A percentile compares a stretch with the other conserved stretches of the same genome.
Conservation (phyloP, 2,888 invertebrate species). For the Corythucha ciliata region DNA sequence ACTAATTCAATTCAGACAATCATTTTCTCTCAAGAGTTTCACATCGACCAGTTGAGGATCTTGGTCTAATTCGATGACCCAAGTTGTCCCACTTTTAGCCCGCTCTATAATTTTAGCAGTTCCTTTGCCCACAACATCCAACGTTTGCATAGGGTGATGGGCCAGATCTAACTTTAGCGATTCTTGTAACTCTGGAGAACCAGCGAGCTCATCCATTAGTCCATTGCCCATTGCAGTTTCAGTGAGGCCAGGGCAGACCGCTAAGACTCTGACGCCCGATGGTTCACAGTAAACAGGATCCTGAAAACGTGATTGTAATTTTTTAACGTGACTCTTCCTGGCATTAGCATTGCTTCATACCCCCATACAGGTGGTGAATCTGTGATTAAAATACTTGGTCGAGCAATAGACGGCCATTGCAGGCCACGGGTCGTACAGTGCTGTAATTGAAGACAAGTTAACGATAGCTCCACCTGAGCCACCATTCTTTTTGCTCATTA, state of each 20-base stretch:
- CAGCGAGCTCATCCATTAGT: not conserved
- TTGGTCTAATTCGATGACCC: constrained; percentile 26
- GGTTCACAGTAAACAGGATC: constrained; percentile 18
- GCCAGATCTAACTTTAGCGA: not conserved
- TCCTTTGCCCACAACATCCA: constrained; percentile 21
- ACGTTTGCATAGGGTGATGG: constrained; percentile 5
- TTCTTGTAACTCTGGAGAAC: not conserved
- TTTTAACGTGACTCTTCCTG: no score
- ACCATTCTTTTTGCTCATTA: constrained; percentile 26
- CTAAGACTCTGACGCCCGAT: constrained; percentile 25
- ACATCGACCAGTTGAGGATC: no score
- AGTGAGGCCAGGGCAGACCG: constrained; percentile 26
- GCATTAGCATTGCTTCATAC: constrained; percentile 11
- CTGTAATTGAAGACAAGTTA: constrained; percentile 26
- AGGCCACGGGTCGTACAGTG: constrained; percentile 18
- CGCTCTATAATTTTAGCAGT: constrained; percentile 21
- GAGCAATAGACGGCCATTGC: constrained; percentile 23
- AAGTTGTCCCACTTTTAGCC: constrained; percentile 24
- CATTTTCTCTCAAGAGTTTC: no score
- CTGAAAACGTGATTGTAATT: constrained; percentile 22
- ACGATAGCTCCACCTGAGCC: constrained; percentile 24
- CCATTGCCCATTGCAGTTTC: constrained; percentile 17
- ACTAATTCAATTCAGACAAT: no score
- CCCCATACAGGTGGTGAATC: constrained; percentile 22
- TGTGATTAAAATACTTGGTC: constrained; percentile 25